Evolutionary conservation across 1,140 invertebrate genomes (phyloP).

Genomic region (Nebria ingens): DNA sequence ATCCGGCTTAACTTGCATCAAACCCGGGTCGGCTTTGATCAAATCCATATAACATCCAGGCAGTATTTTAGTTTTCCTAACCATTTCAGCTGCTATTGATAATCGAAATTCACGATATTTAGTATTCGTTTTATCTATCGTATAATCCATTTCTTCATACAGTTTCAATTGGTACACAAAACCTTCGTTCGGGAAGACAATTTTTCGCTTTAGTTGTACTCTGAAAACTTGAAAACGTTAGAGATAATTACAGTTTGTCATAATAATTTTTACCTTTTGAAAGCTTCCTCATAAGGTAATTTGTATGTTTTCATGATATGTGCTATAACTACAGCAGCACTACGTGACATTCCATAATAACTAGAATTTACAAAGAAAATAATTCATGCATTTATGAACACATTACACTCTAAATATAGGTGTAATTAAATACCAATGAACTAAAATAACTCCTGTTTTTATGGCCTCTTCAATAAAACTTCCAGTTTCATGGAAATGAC

Average conservation of each 20-base stretch:
- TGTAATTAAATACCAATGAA: slow-evolving; percentile 56
- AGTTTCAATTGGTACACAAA: slow-evolving; percentile 66
- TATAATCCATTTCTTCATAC: slow-evolving; percentile 65
- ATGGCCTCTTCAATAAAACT: slow-evolving; percentile 57
- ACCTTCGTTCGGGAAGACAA: slow-evolving; percentile 59
- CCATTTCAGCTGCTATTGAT: slow-evolving; percentile 65
- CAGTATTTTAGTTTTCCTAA: slow-evolving; percentile 72
- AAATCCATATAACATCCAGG: slow-evolving; percentile 65
- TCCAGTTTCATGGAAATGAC: slow-evolving; percentile 60
- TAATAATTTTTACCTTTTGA: slow-evolving; percentile 43
- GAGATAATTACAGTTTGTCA: slow-evolving; percentile 23
- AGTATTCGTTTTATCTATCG: slow-evolving; percentile 54
- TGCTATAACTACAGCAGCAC: slow-evolving; percentile 70
- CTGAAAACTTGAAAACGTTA: slow-evolving; percentile 30
- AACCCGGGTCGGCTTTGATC: slow-evolving; percentile 68
- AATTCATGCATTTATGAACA: slow-evolving; percentile 13
- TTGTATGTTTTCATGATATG: slow-evolving; percentile 75
- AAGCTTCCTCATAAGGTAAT: slow-evolving; percentile 59
- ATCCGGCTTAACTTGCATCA: slow-evolving; percentile 62
- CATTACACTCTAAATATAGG: slow-evolving; percentile 8
- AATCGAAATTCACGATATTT: slow-evolving; percentile 68
- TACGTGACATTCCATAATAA: slow-evolving; percentile 78
- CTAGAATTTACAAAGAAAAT: slow-evolving; percentile 37
- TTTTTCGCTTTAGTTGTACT: slow-evolving; percentile 51
- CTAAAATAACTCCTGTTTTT: slow-evolving; percentile 50